phyloP scores from a whole-genome alignment of 2,888 invertebrate species.

The Leptinotarsa peninsularis region DNA sequence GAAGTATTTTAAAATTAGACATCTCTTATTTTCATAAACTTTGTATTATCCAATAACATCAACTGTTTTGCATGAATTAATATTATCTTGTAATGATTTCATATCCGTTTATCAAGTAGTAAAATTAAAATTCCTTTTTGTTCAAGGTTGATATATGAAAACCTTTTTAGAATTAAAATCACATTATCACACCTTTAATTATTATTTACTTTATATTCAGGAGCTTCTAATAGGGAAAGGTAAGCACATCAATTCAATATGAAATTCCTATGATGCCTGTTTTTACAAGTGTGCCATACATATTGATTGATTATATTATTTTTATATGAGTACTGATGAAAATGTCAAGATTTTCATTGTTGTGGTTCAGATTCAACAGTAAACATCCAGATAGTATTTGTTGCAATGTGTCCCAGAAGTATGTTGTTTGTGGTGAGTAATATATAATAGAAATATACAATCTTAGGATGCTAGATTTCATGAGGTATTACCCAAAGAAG shows the following conservation, averaged over 20 bases:
- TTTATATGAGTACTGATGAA: conserved; percentile 15
- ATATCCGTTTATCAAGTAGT: background rate
- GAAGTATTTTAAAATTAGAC: no score
- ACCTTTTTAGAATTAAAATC: conserved; percentile 21
- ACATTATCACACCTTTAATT: conserved; percentile 1
- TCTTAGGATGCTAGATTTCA: background rate
- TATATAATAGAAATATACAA: background rate
- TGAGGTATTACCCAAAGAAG: no score
- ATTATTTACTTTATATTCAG: conserved; percentile 2
- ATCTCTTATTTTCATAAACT: no score
- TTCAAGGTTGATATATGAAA: conserved; percentile 22
- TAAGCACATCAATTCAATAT: background rate
- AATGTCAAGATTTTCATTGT: conserved; percentile 24
- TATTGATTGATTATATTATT: conserved; percentile 26
- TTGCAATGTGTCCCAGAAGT: conserved; percentile 30
- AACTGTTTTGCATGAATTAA: background rate
- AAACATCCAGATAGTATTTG: background rate
- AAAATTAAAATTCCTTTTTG: conserved; percentile 19
- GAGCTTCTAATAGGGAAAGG: background rate
- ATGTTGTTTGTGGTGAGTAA: conserved; percentile 34
- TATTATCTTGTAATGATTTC: conserved; percentile 1
- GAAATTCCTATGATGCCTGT: conserved; percentile 1
- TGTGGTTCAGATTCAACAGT: background rate
- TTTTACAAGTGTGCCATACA: conserved; percentile 21
- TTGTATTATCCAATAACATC: no score